Base-by-base conservation (phyloP, 2,888 invertebrate species). In the Cerceris ruficornis region DNA sequence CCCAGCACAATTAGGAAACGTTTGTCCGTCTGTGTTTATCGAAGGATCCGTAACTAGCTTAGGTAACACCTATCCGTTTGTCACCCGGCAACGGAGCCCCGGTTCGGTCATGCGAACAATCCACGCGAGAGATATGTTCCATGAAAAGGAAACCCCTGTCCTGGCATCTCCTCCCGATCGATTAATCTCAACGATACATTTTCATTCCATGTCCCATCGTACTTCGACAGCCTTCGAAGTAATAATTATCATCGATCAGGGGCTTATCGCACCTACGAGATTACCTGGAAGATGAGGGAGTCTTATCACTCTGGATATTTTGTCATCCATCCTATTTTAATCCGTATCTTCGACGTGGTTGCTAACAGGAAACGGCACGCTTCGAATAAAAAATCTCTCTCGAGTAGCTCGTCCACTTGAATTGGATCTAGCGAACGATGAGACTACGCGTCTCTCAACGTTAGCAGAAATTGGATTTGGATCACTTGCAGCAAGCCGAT, bases 31-130 rank as follows among this genome's bases (percentile, higher is more conserved):
- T 86, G 80, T 86, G 83, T 88, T 87, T 88, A 82, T 82, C 74
- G 67, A 85, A 87, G 87, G 87, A 88, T 88, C 87, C 84, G 87
- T 88, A 88, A 89, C 89, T 86, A 85, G 87, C 86, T 89, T 85
- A 84, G 81, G 80, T 81, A 84, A 89, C 86, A 85, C 84, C 86
- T 83, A 80, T 78, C 80, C 77, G 82, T 85, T 86, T 82, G 81
- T 70, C 74, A 76, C 71, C 55, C 69, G 66, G 14, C 73, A 75
- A 64, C 62, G 68, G 66, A 73, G 74, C 76, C 28, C 7, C 62
- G 67, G 28, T 62, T 81, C 82, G 80, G 70, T 72, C 86, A 82
- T 82, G 84, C 80, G 78, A 72, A 75, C 64, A 75, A 81, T 78
- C 77, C 66, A 67, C 61, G 57, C 60, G 67, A 66, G 67, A 57